Evolutionary conservation across 37 sponge, comb jelly and placozoan species (phyloP), one percentile per base, ranked within the genome.

Genomic region (Trichoplax adhaerens): DNA sequence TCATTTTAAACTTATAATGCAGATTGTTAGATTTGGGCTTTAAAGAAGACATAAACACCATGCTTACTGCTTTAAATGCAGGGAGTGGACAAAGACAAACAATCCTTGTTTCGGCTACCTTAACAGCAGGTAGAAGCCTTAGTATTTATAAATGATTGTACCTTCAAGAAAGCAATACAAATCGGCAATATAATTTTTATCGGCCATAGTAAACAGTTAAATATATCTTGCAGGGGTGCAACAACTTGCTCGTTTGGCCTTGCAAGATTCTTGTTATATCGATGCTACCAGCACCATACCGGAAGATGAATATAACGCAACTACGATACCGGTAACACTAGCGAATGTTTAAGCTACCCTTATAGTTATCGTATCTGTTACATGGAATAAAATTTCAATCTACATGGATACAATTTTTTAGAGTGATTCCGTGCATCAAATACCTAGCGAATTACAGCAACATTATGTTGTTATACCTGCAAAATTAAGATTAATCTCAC

Each of bases 91-190:
- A 52, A 48, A 3, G 73, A 52, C 52, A 64, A n/a, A 73, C 50
- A 64, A 54, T 73, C 12, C 74, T 73, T 1, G 50, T 73, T 10
- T 73, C 74, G n/a, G 74, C 74, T 6, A 73, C 74, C 60, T 50
- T 73, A 54, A 60, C 48, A 52, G 50, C 61, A 60, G 74, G 74
- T 59, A 55, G 29, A 29, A 29, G 29, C 29, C 29, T 29, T 29
- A 48, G 73, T 66, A 50, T 66, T 52, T 66, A 66, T 8, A 50
- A 12, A 8, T 8, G 68, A 52, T 66, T 66, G 68, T 66, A 52
- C 12, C 49, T 50, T 66, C 49, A 7, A 50, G 68, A 52, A 46
- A 64, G 29, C 8, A 64, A 29, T 4, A 7, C 63, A 54, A 7
- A 1, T 73, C 54, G 4, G 58, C 63, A 29, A 4, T 64, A 10